Conservation (phyloP, 2,888 invertebrate genomes). For the Axea sp. region DNA sequence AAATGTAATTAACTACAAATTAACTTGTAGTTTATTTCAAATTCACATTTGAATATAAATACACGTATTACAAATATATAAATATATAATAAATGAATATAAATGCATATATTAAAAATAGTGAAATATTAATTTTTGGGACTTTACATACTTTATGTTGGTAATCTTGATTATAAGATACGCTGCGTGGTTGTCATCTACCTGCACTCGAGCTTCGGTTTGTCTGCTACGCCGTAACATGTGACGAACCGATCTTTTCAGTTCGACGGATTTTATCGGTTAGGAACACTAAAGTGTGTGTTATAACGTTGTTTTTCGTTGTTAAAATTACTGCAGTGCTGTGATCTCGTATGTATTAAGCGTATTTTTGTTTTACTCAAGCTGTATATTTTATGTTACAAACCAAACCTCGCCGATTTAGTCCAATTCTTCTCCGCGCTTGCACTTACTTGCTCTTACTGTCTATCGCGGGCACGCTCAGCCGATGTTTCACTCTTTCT, state of each 20-base stretch:
- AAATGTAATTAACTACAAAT: no score
- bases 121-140: not conserved
- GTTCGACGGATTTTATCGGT: constrained; percentile 6
- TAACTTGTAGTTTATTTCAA: no score
- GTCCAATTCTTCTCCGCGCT: constrained; percentile 2
- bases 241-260: constrained; percentile 37
- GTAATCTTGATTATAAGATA: constrained; percentile 32
- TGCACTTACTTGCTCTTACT: constrained; percentile 4
- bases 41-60: no score
- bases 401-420: constrained; percentile 8
- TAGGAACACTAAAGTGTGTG: constrained; percentile 4
- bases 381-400: not conserved
- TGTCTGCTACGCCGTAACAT: constrained; percentile 53
- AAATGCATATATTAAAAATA: no score
- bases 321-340: not conserved
- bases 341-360: constrained; percentile 15
- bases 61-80: no score
- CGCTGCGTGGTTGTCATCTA: constrained; percentile 51
- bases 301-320: not conserved
- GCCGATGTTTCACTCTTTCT: not conserved
- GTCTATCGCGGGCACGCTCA: constrained; percentile 13
- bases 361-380: not conserved
- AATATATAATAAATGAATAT: no score
- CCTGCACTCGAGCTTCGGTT: constrained; percentile 35
- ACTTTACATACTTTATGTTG: constrained; percentile 14